A percentile compares a stretch with the other conserved stretches of the same genome.
Conservation (phyloP, 2,888 invertebrate species). For the Diaphora mendica region DNA sequence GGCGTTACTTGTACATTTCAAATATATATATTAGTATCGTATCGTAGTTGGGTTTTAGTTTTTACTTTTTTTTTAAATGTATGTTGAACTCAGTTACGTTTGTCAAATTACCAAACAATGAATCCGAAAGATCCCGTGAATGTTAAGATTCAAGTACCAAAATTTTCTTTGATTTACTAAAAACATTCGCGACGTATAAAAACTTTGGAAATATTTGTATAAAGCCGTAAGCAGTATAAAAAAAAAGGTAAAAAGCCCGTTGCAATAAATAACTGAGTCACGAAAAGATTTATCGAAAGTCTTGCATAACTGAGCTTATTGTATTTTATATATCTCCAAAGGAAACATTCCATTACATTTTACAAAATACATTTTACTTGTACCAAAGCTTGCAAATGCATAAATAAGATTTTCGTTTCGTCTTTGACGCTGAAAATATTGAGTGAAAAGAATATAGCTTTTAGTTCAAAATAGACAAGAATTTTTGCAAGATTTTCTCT, state of each 20-base stretch:
- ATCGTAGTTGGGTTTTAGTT: too few relatives aligned
- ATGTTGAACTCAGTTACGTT: too few relatives aligned
- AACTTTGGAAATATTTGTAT: background rate
- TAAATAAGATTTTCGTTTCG: background rate
- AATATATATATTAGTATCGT: too few relatives aligned
- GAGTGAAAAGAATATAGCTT: background rate
- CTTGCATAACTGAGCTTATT: background rate
- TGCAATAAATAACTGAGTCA: background rate
- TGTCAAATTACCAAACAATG: background rate
- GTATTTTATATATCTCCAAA: background rate
- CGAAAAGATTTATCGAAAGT: background rate
- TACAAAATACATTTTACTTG: background rate
- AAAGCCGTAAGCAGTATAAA: background rate
- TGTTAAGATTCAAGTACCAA: background rate
- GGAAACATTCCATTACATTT: conserved; percentile 4
- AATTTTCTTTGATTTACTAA: background rate
- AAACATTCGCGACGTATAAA: background rate
- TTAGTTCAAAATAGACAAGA: background rate
- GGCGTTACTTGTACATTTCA: too few relatives aligned
- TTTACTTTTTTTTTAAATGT: too few relatives aligned
- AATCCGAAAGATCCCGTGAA: background rate
- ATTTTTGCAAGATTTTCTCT: background rate
- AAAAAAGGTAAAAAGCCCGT: background rate
- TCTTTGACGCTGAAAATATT: background rate
- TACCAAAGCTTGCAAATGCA: background rate